These are phyloP conservation scores for Solea solea DNA, from an alignment of 2,113 vertebrate species.

Conservation along the genomic window DNA sequence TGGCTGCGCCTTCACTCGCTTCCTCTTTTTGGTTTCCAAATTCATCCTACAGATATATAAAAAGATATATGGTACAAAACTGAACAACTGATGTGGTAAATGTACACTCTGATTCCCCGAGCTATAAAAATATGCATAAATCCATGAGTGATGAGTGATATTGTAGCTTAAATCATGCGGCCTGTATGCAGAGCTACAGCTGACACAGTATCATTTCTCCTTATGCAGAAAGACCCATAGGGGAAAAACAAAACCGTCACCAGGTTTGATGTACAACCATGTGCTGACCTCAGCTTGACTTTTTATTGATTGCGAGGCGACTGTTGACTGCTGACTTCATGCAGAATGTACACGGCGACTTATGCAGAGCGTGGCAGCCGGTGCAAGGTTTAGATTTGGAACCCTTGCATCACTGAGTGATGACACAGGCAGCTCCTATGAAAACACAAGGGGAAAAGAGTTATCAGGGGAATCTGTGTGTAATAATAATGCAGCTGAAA, in stretches of 20 bases:
- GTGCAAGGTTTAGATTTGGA: conserved; percentile 55
- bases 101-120: conserved; percentile 7
- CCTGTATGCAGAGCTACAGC: conserved; percentile 28
- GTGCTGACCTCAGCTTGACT: conserved; percentile 58
- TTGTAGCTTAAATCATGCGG: conserved; percentile 12
- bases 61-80: too few species aligned
- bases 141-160: conserved; percentile 9
- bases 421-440: conserved; percentile 54
- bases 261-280: conserved; percentile 60
- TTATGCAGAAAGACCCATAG: conserved; percentile 30
- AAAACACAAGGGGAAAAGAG: conserved; percentile 32
- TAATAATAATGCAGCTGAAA: conserved; percentile 5
- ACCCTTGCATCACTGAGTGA: conserved; percentile 58
- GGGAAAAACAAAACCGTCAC: conserved; percentile 47
- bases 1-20: too few species aligned
- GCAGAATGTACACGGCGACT: conserved; percentile 50
- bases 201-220: conserved; percentile 50
- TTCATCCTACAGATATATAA: too few species aligned
- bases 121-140: conserved; percentile 15
- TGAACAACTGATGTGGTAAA: not conserved
- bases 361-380: conserved; percentile 29
- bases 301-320: conserved; percentile 51
- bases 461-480: conserved; percentile 37
- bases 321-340: conserved; percentile 63
- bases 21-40: too few species aligned